Evolutionary conservation across 2,888 invertebrate genomes (phyloP).

Genomic region (Pristionchus arcanus): DNA sequence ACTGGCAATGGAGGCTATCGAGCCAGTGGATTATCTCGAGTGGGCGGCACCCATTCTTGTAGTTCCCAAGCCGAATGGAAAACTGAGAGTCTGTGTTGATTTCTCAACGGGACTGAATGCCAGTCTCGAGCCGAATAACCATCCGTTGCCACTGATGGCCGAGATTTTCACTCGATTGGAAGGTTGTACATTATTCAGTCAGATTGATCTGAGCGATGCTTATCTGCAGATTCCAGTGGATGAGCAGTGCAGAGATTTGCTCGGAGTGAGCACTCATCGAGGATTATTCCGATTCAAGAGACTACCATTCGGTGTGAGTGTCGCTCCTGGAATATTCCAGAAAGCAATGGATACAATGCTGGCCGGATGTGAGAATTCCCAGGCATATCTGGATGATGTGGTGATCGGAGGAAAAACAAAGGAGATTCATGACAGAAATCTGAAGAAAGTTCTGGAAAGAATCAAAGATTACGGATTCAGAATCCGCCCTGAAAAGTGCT

Average conservation of each 20-base stretch:
- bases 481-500: too few relatives aligned
- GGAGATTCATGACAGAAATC: conserved; percentile 3
- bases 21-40: too few relatives aligned
- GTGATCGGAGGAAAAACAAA: background rate
- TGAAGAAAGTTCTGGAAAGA: background rate
- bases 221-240: background rate
- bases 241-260: background rate
- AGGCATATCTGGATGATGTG: background rate
- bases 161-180: too few relatives aligned
- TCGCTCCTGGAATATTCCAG: too few relatives aligned
- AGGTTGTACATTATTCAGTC: too few relatives aligned
- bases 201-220: too few relatives aligned
- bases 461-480: background rate
- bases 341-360: too few relatives aligned
- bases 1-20: background rate
- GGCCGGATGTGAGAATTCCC: background rate
- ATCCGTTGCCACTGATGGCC: background rate
- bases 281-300: too few relatives aligned
- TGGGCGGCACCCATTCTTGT: background rate
- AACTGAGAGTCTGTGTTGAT: conserved; percentile 6
- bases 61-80: background rate
- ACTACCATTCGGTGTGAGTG: too few relatives aligned
- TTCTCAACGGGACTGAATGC: conserved; percentile 7
- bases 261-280: too few relatives aligned
- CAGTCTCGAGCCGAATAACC: too few relatives aligned